These are phyloP conservation scores for Chloropsis cyanopogon DNA, from an alignment of 2,113 vertebrate species.

Conservation along the genomic window DNA sequence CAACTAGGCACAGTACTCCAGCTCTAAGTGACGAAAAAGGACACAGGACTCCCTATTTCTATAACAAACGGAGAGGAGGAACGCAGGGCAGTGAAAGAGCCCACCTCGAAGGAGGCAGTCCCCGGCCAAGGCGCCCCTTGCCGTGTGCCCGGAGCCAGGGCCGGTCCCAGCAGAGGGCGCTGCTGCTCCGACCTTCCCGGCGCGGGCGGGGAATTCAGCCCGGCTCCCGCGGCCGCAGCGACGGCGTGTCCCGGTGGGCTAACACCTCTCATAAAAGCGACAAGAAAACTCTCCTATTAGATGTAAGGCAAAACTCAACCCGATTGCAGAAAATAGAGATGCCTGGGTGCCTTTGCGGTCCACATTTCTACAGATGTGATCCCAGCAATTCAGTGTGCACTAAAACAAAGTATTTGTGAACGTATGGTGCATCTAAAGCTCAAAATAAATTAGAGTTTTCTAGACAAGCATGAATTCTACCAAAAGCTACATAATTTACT, in stretches of 20 bases:
- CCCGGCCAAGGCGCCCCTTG: rapidly evolving
- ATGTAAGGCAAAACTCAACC: rapidly evolving
- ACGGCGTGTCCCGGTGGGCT: rapidly evolving
- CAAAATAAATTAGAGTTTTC: not conserved
- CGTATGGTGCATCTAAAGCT: not conserved
- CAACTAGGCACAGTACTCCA: rapidly evolving
- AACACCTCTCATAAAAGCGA: rapidly evolving
- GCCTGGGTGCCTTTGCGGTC: rapidly evolving
- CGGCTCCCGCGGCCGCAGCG: rapidly evolving
- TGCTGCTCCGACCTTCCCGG: not conserved
- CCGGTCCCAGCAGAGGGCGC: slow-evolving; percentile 17
- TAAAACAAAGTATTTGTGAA: not conserved
- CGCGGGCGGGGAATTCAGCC: rapidly evolving
- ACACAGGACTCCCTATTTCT: not conserved
- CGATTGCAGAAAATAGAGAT: not conserved
- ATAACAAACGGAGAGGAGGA: rapidly evolving
- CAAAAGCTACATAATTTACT: not conserved
- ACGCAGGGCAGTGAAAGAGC: rapidly evolving
- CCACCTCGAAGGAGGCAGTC: rapidly evolving
- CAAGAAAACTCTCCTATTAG: rapidly evolving
- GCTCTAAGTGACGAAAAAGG: not conserved
- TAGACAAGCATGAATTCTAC: not conserved
- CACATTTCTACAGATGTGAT: not conserved
- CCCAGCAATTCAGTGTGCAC: not conserved
- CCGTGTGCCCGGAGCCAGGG: rapidly evolving